phyloP scores from a whole-genome alignment of 2,888 invertebrate species.

The Schizaphis graminum region DNA sequence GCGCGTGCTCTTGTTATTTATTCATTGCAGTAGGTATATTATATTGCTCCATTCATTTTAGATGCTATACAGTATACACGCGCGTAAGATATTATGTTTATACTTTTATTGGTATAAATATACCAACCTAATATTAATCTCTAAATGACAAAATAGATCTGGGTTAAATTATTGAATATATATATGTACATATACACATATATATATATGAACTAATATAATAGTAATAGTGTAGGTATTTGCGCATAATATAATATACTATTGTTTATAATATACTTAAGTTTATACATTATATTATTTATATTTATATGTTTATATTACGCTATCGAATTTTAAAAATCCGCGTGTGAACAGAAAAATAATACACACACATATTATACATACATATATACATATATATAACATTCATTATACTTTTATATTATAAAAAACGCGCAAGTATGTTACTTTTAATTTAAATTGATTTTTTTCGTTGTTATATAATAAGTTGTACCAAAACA shows the following conservation, averaged over 20 bases:
- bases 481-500: neutral
- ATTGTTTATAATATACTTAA: too few relatives aligned
- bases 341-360: too few relatives aligned
- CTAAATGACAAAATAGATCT: neutral
- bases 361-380: too few relatives aligned
- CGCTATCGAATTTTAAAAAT: too few relatives aligned
- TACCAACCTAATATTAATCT: neutral
- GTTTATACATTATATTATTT: too few relatives aligned
- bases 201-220: neutral
- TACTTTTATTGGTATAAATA: neutral
- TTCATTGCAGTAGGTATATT: neutral
- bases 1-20: neutral
- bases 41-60: constrained; percentile 9
- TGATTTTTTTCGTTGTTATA: neutral
- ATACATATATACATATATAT: too few relatives aligned
- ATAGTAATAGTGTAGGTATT: too few relatives aligned
- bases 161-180: neutral
- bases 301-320: too few relatives aligned
- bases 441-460: neutral
- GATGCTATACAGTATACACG: neutral
- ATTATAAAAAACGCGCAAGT: too few relatives aligned
- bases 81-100: neutral
- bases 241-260: too few relatives aligned
- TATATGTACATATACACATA: neutral
- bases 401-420: too few relatives aligned